Evolutionary conservation across 1,140 invertebrate genomes (phyloP).

Genomic region (Vollenhovia emeryi): DNA sequence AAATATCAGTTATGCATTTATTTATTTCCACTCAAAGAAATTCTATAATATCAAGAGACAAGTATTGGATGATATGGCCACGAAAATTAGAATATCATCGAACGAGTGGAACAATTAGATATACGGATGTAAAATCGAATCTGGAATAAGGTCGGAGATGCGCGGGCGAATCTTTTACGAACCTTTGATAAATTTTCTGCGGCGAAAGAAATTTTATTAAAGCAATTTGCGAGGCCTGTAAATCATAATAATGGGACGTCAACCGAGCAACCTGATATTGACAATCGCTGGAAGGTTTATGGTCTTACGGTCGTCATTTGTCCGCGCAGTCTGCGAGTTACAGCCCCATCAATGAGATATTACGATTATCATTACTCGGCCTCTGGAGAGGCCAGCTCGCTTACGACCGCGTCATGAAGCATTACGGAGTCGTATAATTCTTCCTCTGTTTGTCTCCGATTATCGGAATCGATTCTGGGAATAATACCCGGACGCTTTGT

Average conservation of each 20-base stretch:
- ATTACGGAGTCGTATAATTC: constrained; percentile 24
- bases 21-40: not conserved
- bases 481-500: constrained; percentile 29
- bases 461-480: constrained; percentile 19
- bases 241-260: not conserved
- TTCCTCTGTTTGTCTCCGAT: constrained; percentile 20
- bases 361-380: constrained; percentile 43
- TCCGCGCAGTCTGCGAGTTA: constrained; percentile 26
- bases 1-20: not conserved
- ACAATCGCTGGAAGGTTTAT: constrained; percentile 34
- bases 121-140: not conserved
- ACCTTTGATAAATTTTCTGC: not conserved
- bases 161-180: not conserved
- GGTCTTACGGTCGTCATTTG: constrained; percentile 36
- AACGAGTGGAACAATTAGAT: not conserved
- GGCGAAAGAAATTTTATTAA: constrained; percentile 4
- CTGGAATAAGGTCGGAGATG: not conserved
- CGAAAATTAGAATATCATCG: not conserved
- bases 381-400: not conserved
- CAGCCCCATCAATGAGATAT: constrained; percentile 43
- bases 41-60: not conserved
- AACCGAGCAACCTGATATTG: constrained; percentile 35
- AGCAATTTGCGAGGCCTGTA: constrained; percentile 7
- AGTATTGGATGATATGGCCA: not conserved
- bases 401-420: not conserved